Evolutionary conservation across 2,888 invertebrate genomes (phyloP), one percentile per base, ranked within the genome.

Genomic region (Spodoptera littoralis): DNA sequence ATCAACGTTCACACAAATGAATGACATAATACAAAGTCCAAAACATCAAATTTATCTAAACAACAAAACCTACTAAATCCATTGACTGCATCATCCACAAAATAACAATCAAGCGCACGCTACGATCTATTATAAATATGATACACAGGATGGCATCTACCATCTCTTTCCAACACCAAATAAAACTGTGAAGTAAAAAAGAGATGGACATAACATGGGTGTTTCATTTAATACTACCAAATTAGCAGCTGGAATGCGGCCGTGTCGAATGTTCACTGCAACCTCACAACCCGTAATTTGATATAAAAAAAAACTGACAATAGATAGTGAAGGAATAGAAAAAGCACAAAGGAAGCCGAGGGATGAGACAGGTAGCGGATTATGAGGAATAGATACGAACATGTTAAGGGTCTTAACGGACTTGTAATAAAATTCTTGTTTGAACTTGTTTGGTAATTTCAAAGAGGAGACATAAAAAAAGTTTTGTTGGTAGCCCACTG

Each of bases 341-440:
- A 92, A 90, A 88, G 85, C 54, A 84, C 84, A 89, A 91, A 90
- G 87, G 89, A 79, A 70, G 76, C 88, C 90, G 87, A 86, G 92
- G 92, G 92, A 90, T 91, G 92, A 87, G 84, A 90, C 92, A 93
- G 93, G 93, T 93, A 93, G 92, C 90, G 85, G 83, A 87, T 88
- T 82, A 84, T 71, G 82, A 82, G 82, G 79, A 80, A 73, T 73
- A 72, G 77, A 83, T 83, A 84, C 78, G 79, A 80, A 73, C 74
- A 75, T 63, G 65, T 76, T 65, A 66, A 58, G 62, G 59, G 57
- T 73, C 70, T 69, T 74, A 80, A 79, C 70, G 70, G 67, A 65
- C 74, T 54, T 5, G 18, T 63, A 22, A 50, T 75, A 70, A 63
- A 70, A 47, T 46, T 60, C 30, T 12, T 42, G 13, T 36, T 30